Conservation (phyloP, 2,888 invertebrate species). For the Gymnocheta viridis region DNA sequence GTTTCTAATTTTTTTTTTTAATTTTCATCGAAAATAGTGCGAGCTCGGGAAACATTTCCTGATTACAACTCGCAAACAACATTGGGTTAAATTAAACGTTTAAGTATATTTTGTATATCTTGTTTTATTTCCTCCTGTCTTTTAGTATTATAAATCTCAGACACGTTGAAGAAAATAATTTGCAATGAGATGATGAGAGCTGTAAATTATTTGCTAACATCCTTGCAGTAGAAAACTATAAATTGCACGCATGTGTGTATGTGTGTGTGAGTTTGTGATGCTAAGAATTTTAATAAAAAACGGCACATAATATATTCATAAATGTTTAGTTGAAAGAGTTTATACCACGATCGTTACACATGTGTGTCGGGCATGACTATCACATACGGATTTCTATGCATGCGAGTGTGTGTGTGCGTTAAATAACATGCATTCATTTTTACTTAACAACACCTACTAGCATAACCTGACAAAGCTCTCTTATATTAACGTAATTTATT, state of each 20-base stretch:
- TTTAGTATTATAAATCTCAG: slow-evolving; percentile 29
- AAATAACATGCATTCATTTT: slow-evolving; percentile 47
- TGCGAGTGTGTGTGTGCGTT: slow-evolving; percentile 10
- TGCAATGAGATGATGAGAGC: slow-evolving; percentile 48
- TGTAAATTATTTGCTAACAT: slow-evolving; percentile 41
- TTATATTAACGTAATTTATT: slow-evolving; percentile 67
- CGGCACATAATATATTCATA: slow-evolving; percentile 17
- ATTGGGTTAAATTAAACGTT: no score
- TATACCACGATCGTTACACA: neutral
- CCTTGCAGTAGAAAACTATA: neutral
- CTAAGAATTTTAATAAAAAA: slow-evolving; percentile 1
- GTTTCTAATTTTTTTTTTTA: no score
- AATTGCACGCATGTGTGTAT: neutral
- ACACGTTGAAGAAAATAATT: slow-evolving; percentile 47
- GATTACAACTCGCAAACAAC: no score
- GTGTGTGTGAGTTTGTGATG: neutral
- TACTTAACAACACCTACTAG: slow-evolving; percentile 12
- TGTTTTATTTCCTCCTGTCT: neutral
- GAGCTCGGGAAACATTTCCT: no score
- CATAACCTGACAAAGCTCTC: slow-evolving; percentile 45
- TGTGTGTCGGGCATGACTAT: neutral
- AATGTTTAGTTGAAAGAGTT: neutral
- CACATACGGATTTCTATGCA: neutral
- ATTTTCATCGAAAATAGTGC: no score
- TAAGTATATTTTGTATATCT: neutral